Percentiles rank a stretch among this genome's conserved stretches.
phyloP scores from a whole-genome alignment of 2,888 invertebrate genomes.

The Perithous albicinctus region DNA sequence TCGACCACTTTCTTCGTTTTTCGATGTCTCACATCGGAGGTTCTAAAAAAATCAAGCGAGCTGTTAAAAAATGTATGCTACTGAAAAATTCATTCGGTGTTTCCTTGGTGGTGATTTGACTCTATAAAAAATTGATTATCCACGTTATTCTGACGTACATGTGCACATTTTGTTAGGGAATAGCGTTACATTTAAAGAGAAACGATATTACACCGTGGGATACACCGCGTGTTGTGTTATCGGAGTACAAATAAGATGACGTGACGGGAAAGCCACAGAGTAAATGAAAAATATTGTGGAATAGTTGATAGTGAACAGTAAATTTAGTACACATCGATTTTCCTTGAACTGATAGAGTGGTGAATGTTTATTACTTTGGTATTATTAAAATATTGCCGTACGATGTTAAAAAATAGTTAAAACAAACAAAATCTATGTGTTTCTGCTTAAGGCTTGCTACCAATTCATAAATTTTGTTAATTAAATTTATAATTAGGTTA shows the following conservation, averaged over 20 bases:
- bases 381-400: background rate
- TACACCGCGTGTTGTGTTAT: constrained; percentile 51
- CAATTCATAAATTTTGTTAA: too few relatives aligned
- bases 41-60: background rate
- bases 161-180: background rate
- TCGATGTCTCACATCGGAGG: background rate
- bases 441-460: too few relatives aligned
- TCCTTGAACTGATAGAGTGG: background rate
- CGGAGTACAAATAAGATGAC: constrained; percentile 32
- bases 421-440: background rate
- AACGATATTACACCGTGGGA: constrained; percentile 48
- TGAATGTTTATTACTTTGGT: constrained; percentile 10
- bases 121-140: constrained; percentile 29
- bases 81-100: constrained; percentile 28
- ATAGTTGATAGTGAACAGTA: constrained; percentile 9
- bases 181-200: constrained; percentile 15
- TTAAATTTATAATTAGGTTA: too few relatives aligned
- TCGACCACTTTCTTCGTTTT: constrained; percentile 18
- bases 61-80: background rate
- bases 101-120: background rate
- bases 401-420: background rate
- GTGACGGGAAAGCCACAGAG: background rate
- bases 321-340: constrained; percentile 47
- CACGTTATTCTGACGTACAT: constrained; percentile 9
- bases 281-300: constrained; percentile 34